Conservation (phyloP, 1,140 invertebrate genomes). For the Helicoverpa armigera region DNA sequence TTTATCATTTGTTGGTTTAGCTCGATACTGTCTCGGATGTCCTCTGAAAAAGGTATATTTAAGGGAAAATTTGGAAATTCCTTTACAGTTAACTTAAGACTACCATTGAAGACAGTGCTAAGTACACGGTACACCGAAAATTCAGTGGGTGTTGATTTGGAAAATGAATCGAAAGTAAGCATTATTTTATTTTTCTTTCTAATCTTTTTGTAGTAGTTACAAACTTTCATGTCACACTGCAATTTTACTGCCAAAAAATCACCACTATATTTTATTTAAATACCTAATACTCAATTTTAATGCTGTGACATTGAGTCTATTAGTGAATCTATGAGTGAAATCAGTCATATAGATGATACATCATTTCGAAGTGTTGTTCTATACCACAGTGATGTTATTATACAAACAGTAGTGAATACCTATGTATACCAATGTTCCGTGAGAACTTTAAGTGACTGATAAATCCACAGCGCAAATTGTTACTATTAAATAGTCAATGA, state of each 20-base stretch:
- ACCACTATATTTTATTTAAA: too few relatives aligned
- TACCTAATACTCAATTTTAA: too few relatives aligned
- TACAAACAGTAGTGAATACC: neutral
- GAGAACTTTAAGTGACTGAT: neutral
- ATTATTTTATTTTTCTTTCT: too few relatives aligned
- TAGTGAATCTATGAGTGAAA: too few relatives aligned
- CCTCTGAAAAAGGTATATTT: conserved; percentile 15
- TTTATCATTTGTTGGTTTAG: neutral
- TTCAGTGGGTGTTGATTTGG: too few relatives aligned
- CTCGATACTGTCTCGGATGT: neutral
- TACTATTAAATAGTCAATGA: conserved; percentile 32
- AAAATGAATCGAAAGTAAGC: neutral
- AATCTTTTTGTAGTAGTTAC: neutral
- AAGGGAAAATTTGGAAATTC: neutral
- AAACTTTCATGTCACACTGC: too few relatives aligned
- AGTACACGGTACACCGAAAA: neutral
- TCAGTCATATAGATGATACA: too few relatives aligned
- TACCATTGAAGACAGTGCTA: neutral
- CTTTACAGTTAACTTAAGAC: neutral
- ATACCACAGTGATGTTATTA: neutral
- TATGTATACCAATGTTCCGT: neutral
- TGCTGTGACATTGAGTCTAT: too few relatives aligned
- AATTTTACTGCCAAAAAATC: too few relatives aligned
- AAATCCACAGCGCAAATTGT: conserved; percentile 3
- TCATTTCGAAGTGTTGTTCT: too few relatives aligned